Evolutionary conservation across 2,888 invertebrate species (phyloP).

Genomic region (Trachelus iudaicus): DNA sequence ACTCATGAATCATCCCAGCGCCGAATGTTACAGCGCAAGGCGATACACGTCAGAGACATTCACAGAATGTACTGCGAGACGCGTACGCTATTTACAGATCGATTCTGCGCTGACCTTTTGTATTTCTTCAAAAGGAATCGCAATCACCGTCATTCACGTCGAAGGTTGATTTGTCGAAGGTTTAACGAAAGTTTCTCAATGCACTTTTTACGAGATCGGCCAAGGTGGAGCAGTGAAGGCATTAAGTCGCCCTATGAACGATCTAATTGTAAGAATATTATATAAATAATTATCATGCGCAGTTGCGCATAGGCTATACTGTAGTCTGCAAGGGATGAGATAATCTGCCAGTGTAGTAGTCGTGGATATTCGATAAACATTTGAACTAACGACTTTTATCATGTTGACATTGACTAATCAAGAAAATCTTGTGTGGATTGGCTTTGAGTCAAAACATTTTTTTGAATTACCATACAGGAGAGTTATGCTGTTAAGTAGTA

Average conservation of each 20-base stretch:
- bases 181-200: background rate
- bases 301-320: background rate
- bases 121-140: background rate
- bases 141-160: background rate
- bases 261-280: background rate
- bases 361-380: background rate
- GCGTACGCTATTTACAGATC: background rate
- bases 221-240: background rate
- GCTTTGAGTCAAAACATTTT: background rate
- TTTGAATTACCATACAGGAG: background rate
- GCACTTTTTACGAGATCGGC: background rate
- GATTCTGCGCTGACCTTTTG: background rate
- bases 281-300: background rate
- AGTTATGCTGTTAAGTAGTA: background rate
- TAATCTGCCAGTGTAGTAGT: background rate
- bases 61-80: background rate
- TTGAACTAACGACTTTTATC: background rate
- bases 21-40: background rate
- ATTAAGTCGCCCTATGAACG: background rate
- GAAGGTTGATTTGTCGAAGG: background rate
- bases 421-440: background rate
- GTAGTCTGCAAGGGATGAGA: background rate
- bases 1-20: background rate
- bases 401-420: background rate
- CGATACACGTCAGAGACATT: background rate